A percentile compares a stretch with the other conserved stretches of the same genome.
Evolutionary conservation across 2,797 vertebrate species (phyloP).

Genomic region (Darevskia nairensis): DNA sequence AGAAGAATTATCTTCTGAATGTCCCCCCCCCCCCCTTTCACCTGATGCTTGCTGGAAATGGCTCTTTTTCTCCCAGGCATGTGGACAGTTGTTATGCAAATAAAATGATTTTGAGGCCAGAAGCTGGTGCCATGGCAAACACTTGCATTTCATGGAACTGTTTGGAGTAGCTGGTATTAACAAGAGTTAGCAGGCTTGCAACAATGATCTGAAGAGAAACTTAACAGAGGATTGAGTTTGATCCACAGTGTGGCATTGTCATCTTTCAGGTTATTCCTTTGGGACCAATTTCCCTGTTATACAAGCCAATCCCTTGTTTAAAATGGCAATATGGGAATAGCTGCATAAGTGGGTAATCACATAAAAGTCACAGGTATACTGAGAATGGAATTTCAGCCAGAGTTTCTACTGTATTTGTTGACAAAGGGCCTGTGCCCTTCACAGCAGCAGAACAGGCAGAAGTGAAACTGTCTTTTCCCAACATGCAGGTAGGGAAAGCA

Average conservation of each 20-base stretch:
- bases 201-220: not conserved
- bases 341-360: not conserved
- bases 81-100: constrained; percentile 74
- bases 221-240: not conserved
- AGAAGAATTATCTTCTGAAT: constrained; percentile 13
- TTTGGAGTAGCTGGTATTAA: too few relatives aligned
- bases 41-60: not conserved
- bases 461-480: not conserved
- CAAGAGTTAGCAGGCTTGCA: too few relatives aligned
- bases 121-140: constrained; percentile 45
- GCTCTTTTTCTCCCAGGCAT: constrained; percentile 20
- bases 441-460: not conserved
- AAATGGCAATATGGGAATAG: not conserved
- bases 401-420: too few relatives aligned
- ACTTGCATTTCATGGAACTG: too few relatives aligned
- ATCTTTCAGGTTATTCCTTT: not conserved
- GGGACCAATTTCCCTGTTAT: not conserved
- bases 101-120: constrained; percentile 76
- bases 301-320: not conserved
- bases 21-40: too few relatives aligned
- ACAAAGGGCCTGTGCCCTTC: too few relatives aligned
- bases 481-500: not conserved
- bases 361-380: not conserved
- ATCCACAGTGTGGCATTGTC: not conserved
- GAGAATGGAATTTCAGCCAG: not conserved